Conservation (phyloP, 2,888 invertebrate genomes). For the Mesorhabditis sp. region DNA sequence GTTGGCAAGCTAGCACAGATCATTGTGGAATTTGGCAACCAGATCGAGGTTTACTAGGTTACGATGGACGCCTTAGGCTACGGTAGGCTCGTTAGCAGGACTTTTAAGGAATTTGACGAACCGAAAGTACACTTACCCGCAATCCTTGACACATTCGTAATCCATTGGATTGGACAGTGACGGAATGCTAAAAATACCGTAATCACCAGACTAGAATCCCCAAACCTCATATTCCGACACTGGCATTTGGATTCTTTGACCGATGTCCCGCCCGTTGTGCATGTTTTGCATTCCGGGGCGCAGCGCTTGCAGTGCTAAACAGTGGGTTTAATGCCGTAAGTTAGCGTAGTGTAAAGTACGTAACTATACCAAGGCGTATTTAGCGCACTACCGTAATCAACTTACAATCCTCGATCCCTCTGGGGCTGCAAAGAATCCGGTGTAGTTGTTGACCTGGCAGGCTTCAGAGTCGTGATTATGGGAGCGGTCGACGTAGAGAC, state of each 20-base stretch:
- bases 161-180: neutral
- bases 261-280: slow-evolving; percentile 21
- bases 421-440: neutral
- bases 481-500: neutral
- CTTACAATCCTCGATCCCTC: neutral
- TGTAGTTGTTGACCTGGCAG: slow-evolving; percentile 6
- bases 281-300: slow-evolving; percentile 26
- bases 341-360: no score
- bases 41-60: no score
- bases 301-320: slow-evolving; percentile 36
- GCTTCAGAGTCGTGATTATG: neutral
- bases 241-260: slow-evolving; percentile 9
- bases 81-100: no score
- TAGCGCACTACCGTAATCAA: neutral
- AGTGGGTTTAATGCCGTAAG: neutral
- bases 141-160: neutral
- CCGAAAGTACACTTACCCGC: neutral
- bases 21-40: no score
- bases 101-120: no score
- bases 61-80: no score
- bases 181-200: slow-evolving; percentile 6
- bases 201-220: neutral
- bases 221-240: neutral
- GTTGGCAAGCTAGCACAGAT: no score
- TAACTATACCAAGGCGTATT: neutral